Percentiles rank a stretch among this genome's conserved stretches.
These are phyloP conservation scores for Salpingus planirostris DNA, from an alignment of 2,888 invertebrate species.

Conservation along the genomic window DNA sequence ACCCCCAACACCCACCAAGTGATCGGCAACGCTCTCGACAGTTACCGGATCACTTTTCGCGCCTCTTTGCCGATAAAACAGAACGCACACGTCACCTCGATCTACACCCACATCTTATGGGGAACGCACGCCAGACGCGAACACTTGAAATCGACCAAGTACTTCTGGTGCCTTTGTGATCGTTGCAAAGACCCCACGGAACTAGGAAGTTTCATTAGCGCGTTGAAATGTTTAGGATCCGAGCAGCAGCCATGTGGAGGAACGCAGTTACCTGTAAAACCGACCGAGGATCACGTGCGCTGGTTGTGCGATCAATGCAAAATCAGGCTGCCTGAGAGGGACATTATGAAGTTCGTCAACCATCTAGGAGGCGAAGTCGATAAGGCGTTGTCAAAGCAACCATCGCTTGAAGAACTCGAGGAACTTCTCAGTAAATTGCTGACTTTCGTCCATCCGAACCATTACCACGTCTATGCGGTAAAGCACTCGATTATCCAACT, in stretches of 20 bases:
- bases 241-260: slow-evolving; percentile 54
- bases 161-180: slow-evolving; percentile 58
- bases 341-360: slow-evolving; percentile 54
- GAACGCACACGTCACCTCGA: slow-evolving; percentile 54
- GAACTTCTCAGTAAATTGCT: slow-evolving; percentile 55
- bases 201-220: slow-evolving; percentile 50
- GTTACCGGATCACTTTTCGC: slow-evolving; percentile 53
- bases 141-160: slow-evolving; percentile 52
- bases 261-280: slow-evolving; percentile 56
- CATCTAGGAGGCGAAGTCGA: slow-evolving; percentile 68
- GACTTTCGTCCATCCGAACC: slow-evolving; percentile 55
- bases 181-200: slow-evolving; percentile 65
- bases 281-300: slow-evolving; percentile 48
- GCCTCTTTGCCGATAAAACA: slow-evolving; percentile 58
- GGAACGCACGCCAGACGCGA: slow-evolving; percentile 58
- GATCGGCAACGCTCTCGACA: slow-evolving; percentile 48
- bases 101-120: slow-evolving; percentile 63
- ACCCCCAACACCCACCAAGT: slow-evolving; percentile 62
- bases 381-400: slow-evolving; percentile 46
- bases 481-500: slow-evolving; percentile 62
- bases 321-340: slow-evolving; percentile 51
- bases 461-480: slow-evolving; percentile 58
- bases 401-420: slow-evolving; percentile 49
- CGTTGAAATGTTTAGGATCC: slow-evolving; percentile 54
- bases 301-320: slow-evolving; percentile 62